Conservation (phyloP, 1,140 invertebrate genomes). For the Drosophila pseudoananassae region DNA sequence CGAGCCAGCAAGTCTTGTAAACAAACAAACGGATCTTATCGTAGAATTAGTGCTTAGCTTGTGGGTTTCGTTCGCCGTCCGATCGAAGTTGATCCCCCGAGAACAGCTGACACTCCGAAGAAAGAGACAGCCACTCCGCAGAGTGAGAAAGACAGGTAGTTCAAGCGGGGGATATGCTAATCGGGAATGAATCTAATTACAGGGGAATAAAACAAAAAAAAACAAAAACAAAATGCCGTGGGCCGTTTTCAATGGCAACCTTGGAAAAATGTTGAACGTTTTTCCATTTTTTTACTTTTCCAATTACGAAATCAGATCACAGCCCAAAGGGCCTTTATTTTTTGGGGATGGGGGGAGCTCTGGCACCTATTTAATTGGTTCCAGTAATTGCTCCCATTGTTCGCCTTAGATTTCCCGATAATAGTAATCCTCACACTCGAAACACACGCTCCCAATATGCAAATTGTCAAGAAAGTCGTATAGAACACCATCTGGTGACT, state of each 20-base stretch:
- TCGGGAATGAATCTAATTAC: conserved; percentile 51
- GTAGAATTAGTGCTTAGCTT: conserved; percentile 8
- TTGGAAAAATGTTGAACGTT: conserved; percentile 36
- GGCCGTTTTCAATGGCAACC: conserved; percentile 27
- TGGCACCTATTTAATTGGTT: conserved; percentile 15
- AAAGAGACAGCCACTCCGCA: background rate
- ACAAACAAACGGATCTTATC: conserved; percentile 54
- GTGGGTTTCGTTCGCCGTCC: conserved; percentile 4
- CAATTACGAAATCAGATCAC: conserved; percentile 32
- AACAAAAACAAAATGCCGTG: conserved; percentile 37
- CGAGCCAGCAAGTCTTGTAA: conserved; percentile 26
- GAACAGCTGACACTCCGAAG: conserved; percentile 19
- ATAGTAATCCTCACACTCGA: conserved; percentile 4
- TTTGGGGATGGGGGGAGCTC: conserved; percentile 1
- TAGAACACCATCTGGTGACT: background rate
- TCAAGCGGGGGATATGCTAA: conserved; percentile 22
- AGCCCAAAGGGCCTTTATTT: conserved; percentile 29
- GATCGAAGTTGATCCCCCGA: conserved; percentile 14
- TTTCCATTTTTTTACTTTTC: conserved; percentile 18
- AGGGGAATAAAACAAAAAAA: background rate
- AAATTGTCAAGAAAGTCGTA: background rate
- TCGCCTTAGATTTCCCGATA: conserved; percentile 33
- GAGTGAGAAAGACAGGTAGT: background rate
- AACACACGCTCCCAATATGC: conserved; percentile 3
- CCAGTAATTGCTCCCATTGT: conserved; percentile 39